phyloP scores from a whole-genome alignment of 2,797 vertebrate genomes.

The Picus viridis region DNA sequence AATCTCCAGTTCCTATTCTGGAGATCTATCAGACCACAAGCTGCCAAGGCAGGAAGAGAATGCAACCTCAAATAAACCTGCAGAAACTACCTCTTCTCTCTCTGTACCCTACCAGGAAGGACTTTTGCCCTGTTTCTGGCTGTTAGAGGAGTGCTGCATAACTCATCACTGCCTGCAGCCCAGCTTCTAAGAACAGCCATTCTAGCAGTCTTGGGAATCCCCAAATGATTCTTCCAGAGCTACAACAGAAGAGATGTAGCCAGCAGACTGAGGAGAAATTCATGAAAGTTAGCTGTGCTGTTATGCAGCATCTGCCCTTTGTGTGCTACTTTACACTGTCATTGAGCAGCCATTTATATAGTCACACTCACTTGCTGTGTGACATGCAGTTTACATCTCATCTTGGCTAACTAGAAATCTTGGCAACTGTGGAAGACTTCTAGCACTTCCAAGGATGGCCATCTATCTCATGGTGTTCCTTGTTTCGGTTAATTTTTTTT shows the following conservation, averaged over 20 bases:
- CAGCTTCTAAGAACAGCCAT: not conserved
- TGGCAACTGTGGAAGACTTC: conserved; percentile 35
- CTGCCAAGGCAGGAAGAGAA: not conserved
- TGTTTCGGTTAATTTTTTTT: conserved; percentile 58
- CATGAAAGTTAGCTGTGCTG: not conserved
- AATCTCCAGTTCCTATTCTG: not conserved
- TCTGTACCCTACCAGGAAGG: not conserved
- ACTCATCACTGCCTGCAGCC: not conserved
- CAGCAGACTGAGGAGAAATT: not conserved
- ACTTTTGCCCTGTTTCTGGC: not conserved
- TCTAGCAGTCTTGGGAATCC: not conserved
- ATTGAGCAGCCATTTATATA: not conserved
- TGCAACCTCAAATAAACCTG: not conserved
- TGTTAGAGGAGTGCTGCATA: not conserved
- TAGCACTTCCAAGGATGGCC: not conserved
- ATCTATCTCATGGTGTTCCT: not conserved
- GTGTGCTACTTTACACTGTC: not conserved
- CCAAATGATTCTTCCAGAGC: conserved; percentile 11
- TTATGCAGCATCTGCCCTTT: not conserved
- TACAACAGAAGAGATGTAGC: not conserved
- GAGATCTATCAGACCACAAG: not conserved
- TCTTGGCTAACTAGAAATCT: not conserved
- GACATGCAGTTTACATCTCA: conserved; percentile 16
- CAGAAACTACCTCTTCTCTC: not conserved
- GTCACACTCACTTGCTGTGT: not conserved